phyloP scores from a whole-genome alignment of 2,113 vertebrate genomes.

The Tachysurus fulvidraco region DNA sequence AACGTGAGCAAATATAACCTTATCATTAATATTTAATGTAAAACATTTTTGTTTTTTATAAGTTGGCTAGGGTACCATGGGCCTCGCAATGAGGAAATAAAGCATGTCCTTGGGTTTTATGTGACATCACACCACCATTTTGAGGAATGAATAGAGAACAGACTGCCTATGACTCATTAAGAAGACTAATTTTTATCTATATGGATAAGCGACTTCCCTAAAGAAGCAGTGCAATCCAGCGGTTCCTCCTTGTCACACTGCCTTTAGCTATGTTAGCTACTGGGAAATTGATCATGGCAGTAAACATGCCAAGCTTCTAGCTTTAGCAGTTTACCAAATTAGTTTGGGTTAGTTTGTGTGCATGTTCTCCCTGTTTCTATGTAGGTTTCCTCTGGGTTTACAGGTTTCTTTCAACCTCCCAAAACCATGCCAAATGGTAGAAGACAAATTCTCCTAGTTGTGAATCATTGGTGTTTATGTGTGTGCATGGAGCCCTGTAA shows the following conservation, averaged over 20 bases:
- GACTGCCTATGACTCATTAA: neutral
- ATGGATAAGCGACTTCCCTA: neutral
- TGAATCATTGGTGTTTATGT: neutral
- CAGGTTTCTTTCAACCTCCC: neutral
- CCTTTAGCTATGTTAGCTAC: neutral
- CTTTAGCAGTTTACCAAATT: neutral
- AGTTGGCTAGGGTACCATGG: neutral
- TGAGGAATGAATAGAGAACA: neutral
- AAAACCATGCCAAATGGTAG: neutral
- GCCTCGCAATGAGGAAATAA: neutral
- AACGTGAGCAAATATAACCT: neutral
- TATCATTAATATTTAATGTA: neutral
- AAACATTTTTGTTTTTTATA: neutral
- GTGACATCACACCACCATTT: neutral
- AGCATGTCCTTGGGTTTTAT: neutral
- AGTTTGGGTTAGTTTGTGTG: neutral
- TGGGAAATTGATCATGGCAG: neutral
- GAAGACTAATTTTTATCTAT: neutral
- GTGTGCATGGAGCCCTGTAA: neutral
- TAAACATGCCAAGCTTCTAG: neutral
- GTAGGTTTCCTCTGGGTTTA: neutral
- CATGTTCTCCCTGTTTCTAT: neutral
- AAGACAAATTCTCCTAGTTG: neutral
- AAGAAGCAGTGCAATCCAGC: neutral
- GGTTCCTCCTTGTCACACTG: neutral